Evolutionary conservation across 2,888 invertebrate genomes (phyloP).

Genomic region (Andricus quercusramuli): DNA sequence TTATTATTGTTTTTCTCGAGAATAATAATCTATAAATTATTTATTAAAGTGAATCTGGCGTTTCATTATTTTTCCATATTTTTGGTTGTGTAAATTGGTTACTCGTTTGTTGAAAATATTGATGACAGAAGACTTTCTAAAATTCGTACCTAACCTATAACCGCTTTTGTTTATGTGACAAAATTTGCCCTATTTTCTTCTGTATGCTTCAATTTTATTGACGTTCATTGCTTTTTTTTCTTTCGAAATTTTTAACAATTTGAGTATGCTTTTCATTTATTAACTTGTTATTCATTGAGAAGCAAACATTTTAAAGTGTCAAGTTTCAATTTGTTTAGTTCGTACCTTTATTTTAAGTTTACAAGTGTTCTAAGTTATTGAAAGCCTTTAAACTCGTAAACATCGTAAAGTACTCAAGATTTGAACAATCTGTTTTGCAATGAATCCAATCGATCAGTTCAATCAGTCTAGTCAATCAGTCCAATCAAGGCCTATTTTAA

Average conservation of each 20-base stretch:
- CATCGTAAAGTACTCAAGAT: background rate
- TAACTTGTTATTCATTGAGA: background rate
- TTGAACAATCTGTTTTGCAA: background rate
- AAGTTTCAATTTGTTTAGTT: too few relatives aligned
- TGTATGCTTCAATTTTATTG: background rate
- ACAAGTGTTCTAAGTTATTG: background rate
- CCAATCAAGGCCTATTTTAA: too few relatives aligned
- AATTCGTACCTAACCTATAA: slow-evolving; percentile 19
- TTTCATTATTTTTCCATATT: background rate
- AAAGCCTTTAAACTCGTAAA: background rate
- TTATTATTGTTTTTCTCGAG: background rate
- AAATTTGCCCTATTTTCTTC: background rate
- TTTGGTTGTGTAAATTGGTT: background rate
- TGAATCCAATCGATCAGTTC: background rate
- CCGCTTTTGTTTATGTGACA: slow-evolving; percentile 1
- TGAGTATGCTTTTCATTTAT: background rate
- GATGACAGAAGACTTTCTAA: background rate
- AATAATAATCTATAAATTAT: background rate
- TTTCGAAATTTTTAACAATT: background rate
- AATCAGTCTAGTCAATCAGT: too few relatives aligned
- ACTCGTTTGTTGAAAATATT: background rate
- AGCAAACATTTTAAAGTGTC: background rate
- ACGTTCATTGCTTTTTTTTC: background rate
- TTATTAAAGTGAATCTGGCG: background rate
- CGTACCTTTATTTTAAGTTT: too few relatives aligned